Conservation (phyloP, 1,140 invertebrate species). For the Vanessa atalanta region DNA sequence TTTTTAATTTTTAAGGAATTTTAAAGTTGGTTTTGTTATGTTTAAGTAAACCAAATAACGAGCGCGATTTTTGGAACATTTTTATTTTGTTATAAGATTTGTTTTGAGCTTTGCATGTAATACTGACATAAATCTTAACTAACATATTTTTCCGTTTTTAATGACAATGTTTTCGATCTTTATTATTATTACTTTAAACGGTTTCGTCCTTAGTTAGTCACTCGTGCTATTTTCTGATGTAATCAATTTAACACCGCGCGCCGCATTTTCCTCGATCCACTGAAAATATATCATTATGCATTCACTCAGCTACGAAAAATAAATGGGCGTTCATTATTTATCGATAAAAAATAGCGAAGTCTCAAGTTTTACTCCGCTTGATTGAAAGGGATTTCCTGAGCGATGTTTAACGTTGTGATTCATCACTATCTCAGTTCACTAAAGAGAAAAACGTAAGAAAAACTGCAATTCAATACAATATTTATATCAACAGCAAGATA, state of each 20-base stretch:
- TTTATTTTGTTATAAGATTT: no score
- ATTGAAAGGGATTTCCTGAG: background rate
- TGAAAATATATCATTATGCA: constrained; percentile 16
- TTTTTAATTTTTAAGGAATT: no score
- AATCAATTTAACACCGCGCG: constrained; percentile 9
- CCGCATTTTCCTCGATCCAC: constrained; percentile 14
- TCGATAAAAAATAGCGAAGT: constrained; percentile 23
- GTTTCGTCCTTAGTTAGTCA: background rate
- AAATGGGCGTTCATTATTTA: constrained; percentile 27
- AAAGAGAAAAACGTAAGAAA: no score
- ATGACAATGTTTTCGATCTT: background rate
- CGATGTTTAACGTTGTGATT: constrained; percentile 2
- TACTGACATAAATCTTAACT: no score
- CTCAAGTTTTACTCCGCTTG: constrained; percentile 13
- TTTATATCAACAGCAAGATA: no score
- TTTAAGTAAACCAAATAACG: no score
- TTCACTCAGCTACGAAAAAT: constrained; percentile 15
- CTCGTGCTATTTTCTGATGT: background rate
- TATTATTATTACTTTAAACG: background rate
- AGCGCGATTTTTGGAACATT: no score
- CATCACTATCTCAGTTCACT: background rate
- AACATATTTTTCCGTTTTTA: no score
- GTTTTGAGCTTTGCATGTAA: no score
- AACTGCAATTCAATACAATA: no score
- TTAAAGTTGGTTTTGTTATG: no score